Conservation (phyloP, 2,797 vertebrate genomes). For the Myoxocephalus aenaeus region DNA sequence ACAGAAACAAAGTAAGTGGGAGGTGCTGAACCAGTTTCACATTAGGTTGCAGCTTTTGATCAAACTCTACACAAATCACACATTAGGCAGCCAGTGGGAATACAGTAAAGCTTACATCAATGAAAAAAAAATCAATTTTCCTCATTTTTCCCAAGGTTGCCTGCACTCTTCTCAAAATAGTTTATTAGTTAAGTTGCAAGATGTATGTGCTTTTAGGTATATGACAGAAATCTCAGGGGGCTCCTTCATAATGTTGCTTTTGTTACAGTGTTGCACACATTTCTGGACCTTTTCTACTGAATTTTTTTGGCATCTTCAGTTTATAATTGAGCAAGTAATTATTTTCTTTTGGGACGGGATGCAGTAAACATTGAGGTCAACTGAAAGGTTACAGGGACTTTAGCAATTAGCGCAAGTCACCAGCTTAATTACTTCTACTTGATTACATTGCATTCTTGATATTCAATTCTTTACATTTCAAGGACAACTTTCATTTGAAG, state of each 20-base stretch:
- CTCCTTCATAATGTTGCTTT: neutral
- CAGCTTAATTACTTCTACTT: conserved; percentile 16
- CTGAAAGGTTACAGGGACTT: conserved; percentile 20
- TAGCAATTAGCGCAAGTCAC: conserved; percentile 8
- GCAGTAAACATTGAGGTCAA: conserved; percentile 30
- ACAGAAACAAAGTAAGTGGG: conserved; percentile 47
- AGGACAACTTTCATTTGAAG: neutral
- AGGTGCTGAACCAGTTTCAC: conserved; percentile 39
- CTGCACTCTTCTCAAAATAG: neutral
- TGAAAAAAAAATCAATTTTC: conserved; percentile 7
- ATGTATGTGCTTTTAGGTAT: neutral
- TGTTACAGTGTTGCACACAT: neutral
- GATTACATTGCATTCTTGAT: neutral
- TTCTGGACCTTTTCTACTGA: neutral
- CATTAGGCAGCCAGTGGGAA: neutral
- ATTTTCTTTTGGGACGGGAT: conserved; percentile 15
- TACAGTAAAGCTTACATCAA: neutral
- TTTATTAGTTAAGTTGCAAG: conserved; percentile 12
- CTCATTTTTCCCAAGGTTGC: conserved; percentile 4
- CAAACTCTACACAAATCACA: conserved; percentile 16
- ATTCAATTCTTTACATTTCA: neutral
- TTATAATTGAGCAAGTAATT: conserved; percentile 17
- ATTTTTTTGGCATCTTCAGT: conserved; percentile 13
- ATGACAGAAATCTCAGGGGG: neutral
- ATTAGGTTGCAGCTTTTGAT: conserved; percentile 32